Evolutionary conservation across 2,113 vertebrate species (phyloP).

Genomic region (Parus major): DNA sequence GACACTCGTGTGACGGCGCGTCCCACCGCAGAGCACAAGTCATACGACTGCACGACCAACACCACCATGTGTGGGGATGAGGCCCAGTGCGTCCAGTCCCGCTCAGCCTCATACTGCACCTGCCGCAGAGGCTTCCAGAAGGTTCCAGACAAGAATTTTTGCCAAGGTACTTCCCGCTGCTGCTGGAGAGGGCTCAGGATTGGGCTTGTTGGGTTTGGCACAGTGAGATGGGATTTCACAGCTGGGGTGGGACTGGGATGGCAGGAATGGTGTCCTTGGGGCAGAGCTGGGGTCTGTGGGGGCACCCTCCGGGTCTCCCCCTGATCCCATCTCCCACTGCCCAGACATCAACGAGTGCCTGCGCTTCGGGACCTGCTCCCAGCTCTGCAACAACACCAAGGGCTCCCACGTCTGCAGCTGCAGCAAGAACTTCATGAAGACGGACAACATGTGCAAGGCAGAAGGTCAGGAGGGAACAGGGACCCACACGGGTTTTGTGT

Average conservation of each 20-base stretch:
- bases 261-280: neutral
- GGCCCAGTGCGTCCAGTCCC: slow-evolving; percentile 82
- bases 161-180: slow-evolving; percentile 77
- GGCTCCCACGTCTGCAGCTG: slow-evolving; percentile 93
- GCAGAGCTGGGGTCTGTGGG: fast-evolving
- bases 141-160: slow-evolving; percentile 79
- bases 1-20: fast-evolving
- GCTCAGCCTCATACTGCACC: slow-evolving; percentile 85
- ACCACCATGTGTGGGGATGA: slow-evolving; percentile 88
- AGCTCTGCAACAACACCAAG: slow-evolving; percentile 97
- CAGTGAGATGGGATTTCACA: fast-evolving
- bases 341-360: slow-evolving; percentile 92
- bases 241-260: no score
- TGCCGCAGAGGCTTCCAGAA: slow-evolving; percentile 92
- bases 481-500: fast-evolving
- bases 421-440: slow-evolving; percentile 90
- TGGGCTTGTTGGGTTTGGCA: fast-evolving
- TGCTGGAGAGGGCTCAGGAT: fast-evolving
- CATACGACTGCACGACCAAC: slow-evolving; percentile 86
- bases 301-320: neutral
- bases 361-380: slow-evolving; percentile 89
- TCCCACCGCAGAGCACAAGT: slow-evolving; percentile 79
- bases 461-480: slow-evolving; percentile 75
- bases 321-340: fast-evolving
- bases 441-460: slow-evolving; percentile 90